phyloP scores from a whole-genome alignment of 2,888 invertebrate species.

The Lapara coniferarum region DNA sequence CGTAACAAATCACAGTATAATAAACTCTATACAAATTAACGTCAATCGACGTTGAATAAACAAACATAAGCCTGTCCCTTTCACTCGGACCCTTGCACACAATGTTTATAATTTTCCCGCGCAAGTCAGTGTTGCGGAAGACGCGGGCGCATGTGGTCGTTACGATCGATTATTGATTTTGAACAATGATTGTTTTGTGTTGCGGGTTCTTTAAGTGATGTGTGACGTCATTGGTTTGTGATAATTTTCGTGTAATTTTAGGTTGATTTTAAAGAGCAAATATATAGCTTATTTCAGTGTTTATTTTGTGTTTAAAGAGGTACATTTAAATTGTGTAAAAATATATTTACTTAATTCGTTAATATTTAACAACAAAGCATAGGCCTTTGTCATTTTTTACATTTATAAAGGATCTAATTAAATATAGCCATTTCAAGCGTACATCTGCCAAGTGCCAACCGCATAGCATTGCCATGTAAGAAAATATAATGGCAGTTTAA shows the following conservation, averaged over 20 bases:
- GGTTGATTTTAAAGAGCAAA: too few relatives aligned
- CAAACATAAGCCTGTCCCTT: conserved; percentile 53
- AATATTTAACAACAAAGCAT: too few relatives aligned
- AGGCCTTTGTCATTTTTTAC: too few relatives aligned
- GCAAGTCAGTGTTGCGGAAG: conserved; percentile 52
- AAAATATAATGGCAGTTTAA: neutral
- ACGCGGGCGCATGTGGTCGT: conserved; percentile 58
- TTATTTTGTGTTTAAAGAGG: neutral
- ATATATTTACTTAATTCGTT: too few relatives aligned
- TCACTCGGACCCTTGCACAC: conserved; percentile 49
- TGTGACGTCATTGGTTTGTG: conserved; percentile 41
- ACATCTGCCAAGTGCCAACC: neutral
- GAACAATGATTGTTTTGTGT: conserved; percentile 32
- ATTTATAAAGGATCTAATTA: too few relatives aligned
- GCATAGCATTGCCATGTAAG: neutral
- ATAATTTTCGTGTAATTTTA: too few relatives aligned
- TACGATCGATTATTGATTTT: conserved; percentile 29
- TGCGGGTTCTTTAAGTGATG: conserved; percentile 30
- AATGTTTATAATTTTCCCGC: conserved; percentile 71
- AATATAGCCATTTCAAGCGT: too few relatives aligned
- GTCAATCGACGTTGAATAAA: conserved; percentile 48
- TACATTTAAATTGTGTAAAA: too few relatives aligned
- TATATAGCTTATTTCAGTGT: neutral
- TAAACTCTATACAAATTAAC: conserved; percentile 48
- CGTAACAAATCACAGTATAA: conserved; percentile 6